A percentile compares a stretch with the other conserved stretches of the same genome.
Evolutionary conservation across 2,797 vertebrate genomes (phyloP).

Genomic region (Scomberomorus guttatus): DNA sequence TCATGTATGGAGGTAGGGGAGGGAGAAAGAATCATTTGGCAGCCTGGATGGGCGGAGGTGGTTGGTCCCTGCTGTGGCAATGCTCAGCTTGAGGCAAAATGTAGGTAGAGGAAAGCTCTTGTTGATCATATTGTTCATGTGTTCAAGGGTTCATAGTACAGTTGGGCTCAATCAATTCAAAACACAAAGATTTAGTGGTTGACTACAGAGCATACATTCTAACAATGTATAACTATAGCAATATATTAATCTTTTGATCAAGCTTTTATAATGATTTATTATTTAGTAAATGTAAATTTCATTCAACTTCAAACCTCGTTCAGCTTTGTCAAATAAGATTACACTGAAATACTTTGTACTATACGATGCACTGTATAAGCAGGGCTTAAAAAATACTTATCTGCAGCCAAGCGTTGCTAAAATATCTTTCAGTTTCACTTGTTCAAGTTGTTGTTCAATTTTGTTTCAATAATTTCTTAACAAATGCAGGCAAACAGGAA

Average conservation of each 20-base stretch:
- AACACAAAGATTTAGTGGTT: background rate
- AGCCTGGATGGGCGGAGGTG: conserved; percentile 9
- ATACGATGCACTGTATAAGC: too few species aligned
- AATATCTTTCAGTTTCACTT: too few species aligned
- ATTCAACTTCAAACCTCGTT: too few species aligned
- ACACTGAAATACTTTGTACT: too few species aligned
- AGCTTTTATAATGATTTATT: too few species aligned
- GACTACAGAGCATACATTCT: background rate
- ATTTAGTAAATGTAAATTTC: too few species aligned
- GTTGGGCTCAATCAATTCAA: background rate
- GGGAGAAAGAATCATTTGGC: conserved; percentile 31
- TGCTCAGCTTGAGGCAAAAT: background rate
- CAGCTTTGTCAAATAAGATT: too few species aligned
- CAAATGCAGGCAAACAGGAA: too few species aligned
- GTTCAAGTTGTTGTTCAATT: too few species aligned
- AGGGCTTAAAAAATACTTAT: too few species aligned
- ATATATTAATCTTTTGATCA: background rate
- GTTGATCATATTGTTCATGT: background rate
- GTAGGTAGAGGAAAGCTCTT: background rate
- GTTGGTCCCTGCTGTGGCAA: background rate
- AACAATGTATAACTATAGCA: background rate
- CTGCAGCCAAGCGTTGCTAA: too few species aligned
- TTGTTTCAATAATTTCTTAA: too few species aligned
- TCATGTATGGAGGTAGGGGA: conserved; percentile 23
- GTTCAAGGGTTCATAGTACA: background rate